These are phyloP conservation scores for Callocephalon fimbriatum DNA, from an alignment of 2,113 vertebrate species.

Conservation along the genomic window DNA sequence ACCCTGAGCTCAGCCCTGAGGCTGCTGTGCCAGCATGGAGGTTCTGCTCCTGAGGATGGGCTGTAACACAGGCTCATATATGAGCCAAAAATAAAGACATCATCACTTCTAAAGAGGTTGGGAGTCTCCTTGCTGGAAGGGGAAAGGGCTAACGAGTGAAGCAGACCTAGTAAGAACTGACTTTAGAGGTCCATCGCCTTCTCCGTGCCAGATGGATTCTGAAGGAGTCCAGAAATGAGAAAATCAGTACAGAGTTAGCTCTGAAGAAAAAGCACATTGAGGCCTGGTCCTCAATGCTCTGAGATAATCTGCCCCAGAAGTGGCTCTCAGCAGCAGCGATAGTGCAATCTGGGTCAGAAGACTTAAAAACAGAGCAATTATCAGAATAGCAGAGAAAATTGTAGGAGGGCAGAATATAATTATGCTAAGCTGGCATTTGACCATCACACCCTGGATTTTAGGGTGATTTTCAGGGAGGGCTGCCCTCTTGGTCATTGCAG, in stretches of 20 bases:
- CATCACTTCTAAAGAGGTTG: background rate
- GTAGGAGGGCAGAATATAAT: conserved; percentile 11
- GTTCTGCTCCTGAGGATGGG: background rate
- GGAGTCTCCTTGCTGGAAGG: background rate
- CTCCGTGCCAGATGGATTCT: background rate
- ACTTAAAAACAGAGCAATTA: conserved; percentile 33
- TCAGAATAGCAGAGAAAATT: background rate
- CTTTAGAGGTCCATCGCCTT: background rate
- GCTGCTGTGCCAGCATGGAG: background rate
- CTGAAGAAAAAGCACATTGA: background rate
- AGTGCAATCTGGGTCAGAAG: conserved; percentile 7
- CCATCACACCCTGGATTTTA: background rate
- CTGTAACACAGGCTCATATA: rapidly evolving
- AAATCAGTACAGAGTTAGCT: background rate
- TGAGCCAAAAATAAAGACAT: background rate
- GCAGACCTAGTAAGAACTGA: background rate
- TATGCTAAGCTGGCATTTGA: background rate
- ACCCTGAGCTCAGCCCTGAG: rapidly evolving
- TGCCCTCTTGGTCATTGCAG: background rate
- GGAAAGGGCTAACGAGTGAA: background rate
- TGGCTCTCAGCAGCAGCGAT: background rate
- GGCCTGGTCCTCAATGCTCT: rapidly evolving
- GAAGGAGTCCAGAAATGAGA: background rate
- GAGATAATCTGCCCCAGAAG: background rate
- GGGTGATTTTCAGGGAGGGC: background rate